These are phyloP conservation scores for Caenorhabditis becei DNA, from an alignment of 2,888 invertebrate species.

Conservation along the genomic window DNA sequence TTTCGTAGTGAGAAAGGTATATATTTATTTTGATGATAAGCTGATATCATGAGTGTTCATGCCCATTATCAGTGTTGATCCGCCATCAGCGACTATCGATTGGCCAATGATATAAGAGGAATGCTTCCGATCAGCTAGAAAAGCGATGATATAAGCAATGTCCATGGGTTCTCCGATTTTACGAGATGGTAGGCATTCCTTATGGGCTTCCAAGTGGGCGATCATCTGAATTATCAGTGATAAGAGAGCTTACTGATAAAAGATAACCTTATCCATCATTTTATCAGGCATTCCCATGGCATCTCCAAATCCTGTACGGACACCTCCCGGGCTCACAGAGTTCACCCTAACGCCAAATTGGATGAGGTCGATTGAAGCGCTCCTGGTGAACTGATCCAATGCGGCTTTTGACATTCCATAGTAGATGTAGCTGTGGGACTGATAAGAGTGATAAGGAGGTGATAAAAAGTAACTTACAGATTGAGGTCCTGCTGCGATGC, in stretches of 20 bases:
- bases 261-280: not conserved
- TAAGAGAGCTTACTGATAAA: too few relatives aligned
- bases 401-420: conserved; percentile 55
- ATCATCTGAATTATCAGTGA: too few relatives aligned
- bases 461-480: too few relatives aligned
- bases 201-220: conserved; percentile 20
- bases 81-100: conserved; percentile 52
- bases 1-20: too few relatives aligned
- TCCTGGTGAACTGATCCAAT: conserved; percentile 48
- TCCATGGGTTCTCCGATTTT: conserved; percentile 10
- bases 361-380: conserved; percentile 42
- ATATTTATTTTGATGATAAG: too few relatives aligned
- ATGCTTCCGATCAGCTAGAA: conserved; percentile 36
- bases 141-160: conserved; percentile 32
- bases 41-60: conserved; percentile 23
- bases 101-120: conserved; percentile 60
- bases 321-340: conserved; percentile 41
- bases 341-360: conserved; percentile 45
- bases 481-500: conserved; percentile 32
- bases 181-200: conserved; percentile 40
- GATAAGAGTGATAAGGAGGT: not conserved
- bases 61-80: conserved; percentile 36
- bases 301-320: conserved; percentile 36
- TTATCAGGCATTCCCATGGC: conserved; percentile 36
- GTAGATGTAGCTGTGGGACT: conserved; percentile 21